A percentile compares a stretch with the other conserved stretches of the same genome.
Conservation (phyloP, 2,888 invertebrate genomes). For the Sericinus montela region DNA sequence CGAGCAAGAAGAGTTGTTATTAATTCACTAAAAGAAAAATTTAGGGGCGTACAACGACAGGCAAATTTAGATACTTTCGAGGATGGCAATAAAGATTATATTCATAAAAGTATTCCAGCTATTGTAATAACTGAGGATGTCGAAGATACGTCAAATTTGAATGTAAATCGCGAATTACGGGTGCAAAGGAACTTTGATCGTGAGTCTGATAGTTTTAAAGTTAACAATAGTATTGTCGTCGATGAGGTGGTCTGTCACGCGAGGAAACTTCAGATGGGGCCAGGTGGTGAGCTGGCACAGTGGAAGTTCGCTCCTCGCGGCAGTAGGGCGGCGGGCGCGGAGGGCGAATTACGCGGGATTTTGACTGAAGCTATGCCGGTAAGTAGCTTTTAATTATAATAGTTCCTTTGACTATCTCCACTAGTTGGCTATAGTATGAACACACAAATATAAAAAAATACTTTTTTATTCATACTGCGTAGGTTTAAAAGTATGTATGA, state of each 20-base stretch:
- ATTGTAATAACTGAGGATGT: constrained; percentile 62
- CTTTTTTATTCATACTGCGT: too few species aligned
- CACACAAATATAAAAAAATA: too few species aligned
- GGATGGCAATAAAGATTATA: constrained; percentile 43
- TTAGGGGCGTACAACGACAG: constrained; percentile 33
- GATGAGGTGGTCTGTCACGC: constrained; percentile 58
- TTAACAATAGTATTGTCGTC: constrained; percentile 35
- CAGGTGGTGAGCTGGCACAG: constrained; percentile 71
- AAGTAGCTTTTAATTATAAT: too few species aligned
- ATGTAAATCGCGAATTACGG: constrained; percentile 45
- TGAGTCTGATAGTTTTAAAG: constrained; percentile 36
- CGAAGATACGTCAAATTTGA: constrained; percentile 70
- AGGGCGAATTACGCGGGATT: constrained; percentile 58
- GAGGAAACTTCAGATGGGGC: constrained; percentile 65
- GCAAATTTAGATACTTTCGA: constrained; percentile 37
- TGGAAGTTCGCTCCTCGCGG: constrained; percentile 57
- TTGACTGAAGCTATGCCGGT: constrained; percentile 64
- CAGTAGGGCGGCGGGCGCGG: constrained; percentile 65
- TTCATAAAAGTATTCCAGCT: constrained; percentile 41
- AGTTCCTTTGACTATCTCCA: too few species aligned
- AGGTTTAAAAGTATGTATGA: too few species aligned
- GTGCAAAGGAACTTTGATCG: constrained; percentile 33
- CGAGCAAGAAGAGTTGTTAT: constrained; percentile 61
- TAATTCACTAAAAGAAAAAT: constrained; percentile 69
- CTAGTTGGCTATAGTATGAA: too few species aligned